Percentiles rank a stretch among this genome's conserved stretches.
Conservation (phyloP, 1,140 invertebrate genomes). For the Drosophila bocki region DNA sequence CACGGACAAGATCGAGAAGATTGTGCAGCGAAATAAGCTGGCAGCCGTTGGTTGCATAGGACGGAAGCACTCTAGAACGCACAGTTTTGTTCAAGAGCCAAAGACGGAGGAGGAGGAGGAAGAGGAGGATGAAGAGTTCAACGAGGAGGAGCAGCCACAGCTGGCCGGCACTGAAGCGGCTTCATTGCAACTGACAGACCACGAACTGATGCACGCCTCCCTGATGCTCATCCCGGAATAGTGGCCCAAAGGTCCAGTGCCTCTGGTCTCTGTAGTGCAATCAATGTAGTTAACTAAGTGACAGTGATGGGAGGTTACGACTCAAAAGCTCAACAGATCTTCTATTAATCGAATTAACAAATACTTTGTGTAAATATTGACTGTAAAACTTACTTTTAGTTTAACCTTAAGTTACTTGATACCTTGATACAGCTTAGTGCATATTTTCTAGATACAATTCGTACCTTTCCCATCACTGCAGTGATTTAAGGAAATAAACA, state of each 20-base stretch:
- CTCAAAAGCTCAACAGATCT: neutral
- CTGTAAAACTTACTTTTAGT: neutral
- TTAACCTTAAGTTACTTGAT: neutral
- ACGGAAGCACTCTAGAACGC: conserved; percentile 40
- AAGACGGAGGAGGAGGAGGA: conserved; percentile 39
- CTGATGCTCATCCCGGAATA: conserved; percentile 73
- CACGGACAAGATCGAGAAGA: conserved; percentile 84
- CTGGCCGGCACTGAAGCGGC: conserved; percentile 37
- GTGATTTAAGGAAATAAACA: conserved; percentile 56
- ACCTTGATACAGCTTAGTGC: neutral
- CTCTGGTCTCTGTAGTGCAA: conserved; percentile 52
- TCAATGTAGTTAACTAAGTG: conserved; percentile 51
- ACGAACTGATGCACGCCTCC: conserved; percentile 66
- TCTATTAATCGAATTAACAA: conserved; percentile 3
- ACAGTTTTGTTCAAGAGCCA: conserved; percentile 39
- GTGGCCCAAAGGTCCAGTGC: neutral
- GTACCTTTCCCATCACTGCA: neutral
- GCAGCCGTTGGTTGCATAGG: conserved; percentile 31
- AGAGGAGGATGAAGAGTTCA: conserved; percentile 17
- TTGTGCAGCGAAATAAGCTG: conserved; percentile 75
- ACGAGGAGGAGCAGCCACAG: conserved; percentile 26
- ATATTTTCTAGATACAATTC: neutral
- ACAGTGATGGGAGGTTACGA: neutral
- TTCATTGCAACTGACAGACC: conserved; percentile 61
- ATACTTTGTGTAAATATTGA: conserved; percentile 1